Evolutionary conservation across 2,888 invertebrate genomes (phyloP), one percentile per base, ranked within the genome.

Genomic region (Hydrotaea cyrtoneurina): DNA sequence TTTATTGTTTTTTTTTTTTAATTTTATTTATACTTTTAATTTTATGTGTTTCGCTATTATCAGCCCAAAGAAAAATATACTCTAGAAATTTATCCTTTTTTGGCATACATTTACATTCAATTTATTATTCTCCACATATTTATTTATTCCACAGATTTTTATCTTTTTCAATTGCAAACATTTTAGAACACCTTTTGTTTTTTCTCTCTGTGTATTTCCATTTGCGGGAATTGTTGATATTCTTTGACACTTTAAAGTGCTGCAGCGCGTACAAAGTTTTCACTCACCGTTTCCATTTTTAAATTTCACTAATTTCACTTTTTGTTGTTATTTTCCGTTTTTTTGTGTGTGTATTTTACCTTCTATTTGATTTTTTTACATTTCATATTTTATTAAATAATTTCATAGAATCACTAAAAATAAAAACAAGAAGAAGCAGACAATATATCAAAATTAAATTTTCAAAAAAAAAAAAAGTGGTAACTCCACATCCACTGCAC

Each of bases 271-370:
- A 7, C 21, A 43, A 2, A 39, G 11, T 57, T 55, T 10, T 13
- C 73, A 85, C 85, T 85, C 85, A 85, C 85, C 85, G 85, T 82
- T 85, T 85, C 85, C 85, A 85, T 85, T 69, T n/a, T 43, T 69
- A 69, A 43, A 43, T 66, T 69, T 69, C 69, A 46, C 69, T 23
- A 46, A 69, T 46, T 46, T 69, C 13, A 19, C 17, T 21, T 46
- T 66, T 43, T 43, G 23, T 69, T 11, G 66, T 55, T 73, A 62
- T 78, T 74, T 78, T 74, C 53, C 17, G 31, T 31, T 71, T 74
- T 17, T 53, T 23, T 13, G 17, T 26, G 59, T 74, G 53, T 31
- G 31, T 31, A 31, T 74, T 46, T 50, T 50, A 50, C 50, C 46
- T 57, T 80, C 64, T 3, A 57, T 80, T 53, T 23, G 75, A 31